Conservation (phyloP, 2,113 vertebrate species). For the Bambusicola thoracicus region DNA sequence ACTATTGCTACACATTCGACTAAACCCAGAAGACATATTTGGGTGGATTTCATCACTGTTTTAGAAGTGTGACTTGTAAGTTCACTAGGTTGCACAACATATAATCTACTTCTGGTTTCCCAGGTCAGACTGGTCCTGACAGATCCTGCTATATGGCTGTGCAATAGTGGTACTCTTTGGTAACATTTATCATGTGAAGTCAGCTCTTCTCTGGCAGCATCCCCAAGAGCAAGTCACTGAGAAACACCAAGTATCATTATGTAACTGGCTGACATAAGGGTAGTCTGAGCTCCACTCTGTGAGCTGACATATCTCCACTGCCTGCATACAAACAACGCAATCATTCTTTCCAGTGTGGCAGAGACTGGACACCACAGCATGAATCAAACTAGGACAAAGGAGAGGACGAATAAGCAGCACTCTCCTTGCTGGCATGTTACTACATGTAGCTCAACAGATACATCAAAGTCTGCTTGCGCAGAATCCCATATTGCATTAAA, state of each 20-base stretch:
- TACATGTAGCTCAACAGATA: accelerated
- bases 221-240: not conserved
- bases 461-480: not conserved
- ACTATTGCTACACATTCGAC: not conserved
- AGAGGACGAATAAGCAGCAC: not conserved
- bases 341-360: not conserved
- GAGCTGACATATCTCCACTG: not conserved
- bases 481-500: accelerated
- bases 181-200: not conserved
- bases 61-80: not conserved
- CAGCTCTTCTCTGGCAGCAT: not conserved
- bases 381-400: not conserved
- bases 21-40: not conserved
- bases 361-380: not conserved
- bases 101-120: not conserved
- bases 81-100: not conserved
- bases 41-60: not conserved
- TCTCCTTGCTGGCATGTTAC: not conserved
- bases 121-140: not conserved
- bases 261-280: not conserved
- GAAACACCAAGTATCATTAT: not conserved
- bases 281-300: not conserved
- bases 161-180: not conserved
- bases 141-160: not conserved
- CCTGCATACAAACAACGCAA: not conserved